Evolutionary conservation across 2,797 vertebrate species (phyloP), one percentile per base, ranked within the genome.

Genomic region (Brotula barbata): DNA sequence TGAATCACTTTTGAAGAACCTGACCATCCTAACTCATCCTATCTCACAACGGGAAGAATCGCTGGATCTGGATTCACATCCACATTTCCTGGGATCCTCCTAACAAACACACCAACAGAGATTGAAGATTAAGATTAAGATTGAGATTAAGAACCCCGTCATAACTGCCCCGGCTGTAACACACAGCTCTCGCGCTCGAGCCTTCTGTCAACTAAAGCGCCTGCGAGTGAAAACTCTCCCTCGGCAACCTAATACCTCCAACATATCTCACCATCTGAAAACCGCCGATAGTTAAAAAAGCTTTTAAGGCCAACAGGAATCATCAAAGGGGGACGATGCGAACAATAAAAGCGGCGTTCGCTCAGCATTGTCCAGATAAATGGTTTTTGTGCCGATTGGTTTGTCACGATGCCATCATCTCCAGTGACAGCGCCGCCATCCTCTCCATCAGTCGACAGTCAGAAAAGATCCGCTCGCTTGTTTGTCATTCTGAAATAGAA

Each of bases 331-430:
- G 68, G 63, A 56, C 51, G 68, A 42, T 54, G 69, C 60, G 52
- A 55, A 79, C 65, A 72, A 52, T 68, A 66, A 81, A 73, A 75
- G 70, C 48, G 70, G 59, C 54, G 80, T 80, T 86, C 60, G 85
- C 74, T 75, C 58, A 41, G 52, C 1, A 5, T 13, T 11, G 41
- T 78, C 69, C 54, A 47, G 59, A 60, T 57, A 46, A 77, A 81
- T 57, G 55, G 68, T 80, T 58, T 73, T 56, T 39, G 16, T 19
- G 28, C 39, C 45, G 60, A 77, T 49, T 71, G 51, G 75, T 78
- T 64, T 63, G 44, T 16, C 12, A 22, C 19, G 37, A 36, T 53
- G 33, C 56, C 41, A 47, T 34, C 43, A n/a, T n/a, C n/a, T n/a
- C n/a, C n/a, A n/a, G n/a, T n/a, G n/a, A 21, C 37, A 47, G 34